Evolutionary conservation across 2,888 invertebrate species (phyloP).

Genomic region (Subacronicta megacephala): DNA sequence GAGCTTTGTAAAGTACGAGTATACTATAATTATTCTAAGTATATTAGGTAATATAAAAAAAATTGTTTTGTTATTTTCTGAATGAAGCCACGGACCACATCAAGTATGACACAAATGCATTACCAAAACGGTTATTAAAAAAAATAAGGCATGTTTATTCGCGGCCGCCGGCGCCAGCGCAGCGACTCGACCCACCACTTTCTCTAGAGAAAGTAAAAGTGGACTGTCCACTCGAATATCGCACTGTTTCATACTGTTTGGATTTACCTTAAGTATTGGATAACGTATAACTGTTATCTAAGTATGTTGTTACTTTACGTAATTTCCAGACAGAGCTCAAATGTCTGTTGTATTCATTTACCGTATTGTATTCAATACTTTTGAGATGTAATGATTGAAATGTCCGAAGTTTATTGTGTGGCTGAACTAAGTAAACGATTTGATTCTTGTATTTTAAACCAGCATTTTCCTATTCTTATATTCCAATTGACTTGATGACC

Average conservation of each 20-base stretch:
- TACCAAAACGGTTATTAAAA: not conserved
- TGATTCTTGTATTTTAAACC: not conserved
- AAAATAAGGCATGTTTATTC: slow-evolving; percentile 18
- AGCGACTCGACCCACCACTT: slow-evolving; percentile 39
- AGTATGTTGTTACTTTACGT: slow-evolving; percentile 33
- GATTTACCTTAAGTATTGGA: slow-evolving; percentile 22
- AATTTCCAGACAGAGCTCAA: slow-evolving; percentile 15
- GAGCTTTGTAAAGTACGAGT: no score
- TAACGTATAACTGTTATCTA: slow-evolving; percentile 38
- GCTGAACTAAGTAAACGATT: no score
- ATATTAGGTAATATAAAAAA: not conserved
- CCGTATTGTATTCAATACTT: no score
- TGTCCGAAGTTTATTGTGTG: no score
- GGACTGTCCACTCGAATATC: slow-evolving; percentile 49
- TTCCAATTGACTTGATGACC: no score
- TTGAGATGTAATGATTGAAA: no score
- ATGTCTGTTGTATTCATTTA: not conserved
- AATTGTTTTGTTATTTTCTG: no score
- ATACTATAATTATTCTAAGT: not conserved
- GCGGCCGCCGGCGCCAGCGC: slow-evolving; percentile 24
- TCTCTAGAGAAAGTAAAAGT: slow-evolving; percentile 59
- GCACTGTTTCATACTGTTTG: slow-evolving; percentile 40
- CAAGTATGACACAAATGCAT: not conserved
- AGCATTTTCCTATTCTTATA: no score
- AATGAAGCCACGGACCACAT: no score